Conservation (phyloP, 2,888 invertebrate species). For the Macrophya alboannulata region DNA sequence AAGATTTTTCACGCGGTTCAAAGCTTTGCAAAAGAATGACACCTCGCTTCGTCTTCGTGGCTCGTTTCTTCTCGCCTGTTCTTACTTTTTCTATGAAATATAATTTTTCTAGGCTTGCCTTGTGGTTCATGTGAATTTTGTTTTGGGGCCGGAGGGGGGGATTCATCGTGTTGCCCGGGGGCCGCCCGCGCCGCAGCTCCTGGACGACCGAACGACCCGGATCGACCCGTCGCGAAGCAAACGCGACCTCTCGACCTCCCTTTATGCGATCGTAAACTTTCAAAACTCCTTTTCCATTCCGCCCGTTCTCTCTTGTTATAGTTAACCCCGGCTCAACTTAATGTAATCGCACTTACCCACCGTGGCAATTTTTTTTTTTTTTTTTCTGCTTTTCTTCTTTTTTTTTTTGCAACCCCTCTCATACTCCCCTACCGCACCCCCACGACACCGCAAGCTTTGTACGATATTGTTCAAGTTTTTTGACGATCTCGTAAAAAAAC, state of each 20-base stretch:
- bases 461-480: background rate
- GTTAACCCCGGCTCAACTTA: conserved; percentile 46
- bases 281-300: conserved; percentile 54
- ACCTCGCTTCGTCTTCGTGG: background rate
- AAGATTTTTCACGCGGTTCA: too few relatives aligned
- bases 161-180: background rate
- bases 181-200: conserved; percentile 23
- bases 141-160: background rate
- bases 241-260: conserved; percentile 57
- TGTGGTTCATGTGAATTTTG: background rate
- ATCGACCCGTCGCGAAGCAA: conserved; percentile 56
- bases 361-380: conserved; percentile 27
- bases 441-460: background rate
- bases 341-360: conserved; percentile 55
- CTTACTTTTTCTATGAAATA: background rate
- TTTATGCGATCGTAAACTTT: conserved; percentile 58
- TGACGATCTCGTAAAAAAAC: background rate
- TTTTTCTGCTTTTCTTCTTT: background rate
- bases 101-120: background rate
- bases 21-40: background rate
- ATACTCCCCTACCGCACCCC: background rate
- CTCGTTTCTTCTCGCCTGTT: background rate
- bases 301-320: conserved; percentile 38
- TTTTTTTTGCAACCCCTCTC: conserved; percentile 2
- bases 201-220: conserved; percentile 46